Evolutionary conservation across 2,113 vertebrate species (phyloP).

Genomic region (Dolichallabes microphthalmus): DNA sequence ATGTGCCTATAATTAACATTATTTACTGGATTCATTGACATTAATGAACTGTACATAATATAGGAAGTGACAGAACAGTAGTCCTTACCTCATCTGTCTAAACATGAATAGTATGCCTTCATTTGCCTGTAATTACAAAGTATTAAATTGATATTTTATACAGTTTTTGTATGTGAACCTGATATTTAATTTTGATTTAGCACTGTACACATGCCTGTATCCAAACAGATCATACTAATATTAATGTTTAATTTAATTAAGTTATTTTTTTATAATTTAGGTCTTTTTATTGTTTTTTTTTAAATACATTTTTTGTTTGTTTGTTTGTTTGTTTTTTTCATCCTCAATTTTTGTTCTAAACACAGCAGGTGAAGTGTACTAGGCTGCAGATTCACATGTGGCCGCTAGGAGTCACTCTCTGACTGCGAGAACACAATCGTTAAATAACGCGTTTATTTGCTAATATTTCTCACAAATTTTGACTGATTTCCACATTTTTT

Average conservation of each 20-base stretch:
- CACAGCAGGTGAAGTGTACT: not conserved
- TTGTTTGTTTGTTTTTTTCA: not conserved
- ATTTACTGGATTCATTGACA: conserved; percentile 4
- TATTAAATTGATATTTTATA: not conserved
- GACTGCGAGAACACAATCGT: not conserved
- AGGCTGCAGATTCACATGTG: conserved; percentile 57
- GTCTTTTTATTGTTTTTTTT: not conserved
- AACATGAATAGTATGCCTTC: not conserved
- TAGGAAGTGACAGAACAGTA: conserved; percentile 1
- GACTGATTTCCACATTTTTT: conserved; percentile 1
- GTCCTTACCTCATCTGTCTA: not conserved
- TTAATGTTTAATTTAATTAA: not conserved
- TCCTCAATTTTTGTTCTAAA: not conserved
- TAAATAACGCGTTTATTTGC: not conserved
- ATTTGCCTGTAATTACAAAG: not conserved
- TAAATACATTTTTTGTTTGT: no score
- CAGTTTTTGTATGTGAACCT: not conserved
- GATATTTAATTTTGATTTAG: not conserved
- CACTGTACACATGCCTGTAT: not conserved
- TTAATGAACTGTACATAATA: conserved; percentile 26
- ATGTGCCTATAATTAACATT: conserved; percentile 18
- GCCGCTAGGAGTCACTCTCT: conserved; percentile 67
- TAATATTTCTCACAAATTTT: not conserved
- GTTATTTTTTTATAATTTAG: not conserved
- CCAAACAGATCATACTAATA: not conserved